Conservation (phyloP, 2,797 vertebrate species). For the Hyperoplus immaculatus region DNA sequence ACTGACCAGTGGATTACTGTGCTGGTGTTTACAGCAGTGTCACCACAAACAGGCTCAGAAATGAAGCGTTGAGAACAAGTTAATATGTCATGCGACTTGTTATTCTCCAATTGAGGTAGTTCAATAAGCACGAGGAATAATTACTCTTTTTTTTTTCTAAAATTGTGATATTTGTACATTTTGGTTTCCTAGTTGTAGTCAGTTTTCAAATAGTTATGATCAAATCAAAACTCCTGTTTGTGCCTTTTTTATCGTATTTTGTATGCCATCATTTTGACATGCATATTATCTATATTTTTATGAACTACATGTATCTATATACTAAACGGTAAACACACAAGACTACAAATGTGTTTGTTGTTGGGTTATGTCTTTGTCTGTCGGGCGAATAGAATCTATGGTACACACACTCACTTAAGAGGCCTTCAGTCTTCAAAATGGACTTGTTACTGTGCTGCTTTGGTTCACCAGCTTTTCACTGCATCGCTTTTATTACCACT, state of each 20-base stretch:
- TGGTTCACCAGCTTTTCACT: conserved; percentile 41
- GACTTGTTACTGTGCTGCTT: conserved; percentile 54
- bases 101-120: not conserved
- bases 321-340: conserved; percentile 26
- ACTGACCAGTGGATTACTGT: not conserved
- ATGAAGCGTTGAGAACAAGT: not conserved
- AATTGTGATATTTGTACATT: conserved; percentile 53
- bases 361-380: conserved; percentile 14
- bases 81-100: not conserved
- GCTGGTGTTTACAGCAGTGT: conserved; percentile 27
- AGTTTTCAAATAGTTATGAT: conserved; percentile 18
- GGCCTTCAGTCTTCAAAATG: conserved; percentile 12
- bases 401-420: conserved; percentile 55
- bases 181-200: conserved; percentile 43
- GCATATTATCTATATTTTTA: conserved; percentile 31
- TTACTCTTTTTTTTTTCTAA: conserved; percentile 3
- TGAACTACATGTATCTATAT: conserved; percentile 8
- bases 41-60: conserved; percentile 28
- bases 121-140: not conserved
- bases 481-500: conserved; percentile 46
- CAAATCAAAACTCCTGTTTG: conserved; percentile 2
- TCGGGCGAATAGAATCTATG: conserved; percentile 36
- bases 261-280: conserved; percentile 41
- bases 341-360: not conserved
- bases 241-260: conserved; percentile 44